Evolutionary conservation across 2,113 vertebrate species (phyloP), one percentile per base, ranked within the genome.

Genomic region (Lophura nycthemera): DNA sequence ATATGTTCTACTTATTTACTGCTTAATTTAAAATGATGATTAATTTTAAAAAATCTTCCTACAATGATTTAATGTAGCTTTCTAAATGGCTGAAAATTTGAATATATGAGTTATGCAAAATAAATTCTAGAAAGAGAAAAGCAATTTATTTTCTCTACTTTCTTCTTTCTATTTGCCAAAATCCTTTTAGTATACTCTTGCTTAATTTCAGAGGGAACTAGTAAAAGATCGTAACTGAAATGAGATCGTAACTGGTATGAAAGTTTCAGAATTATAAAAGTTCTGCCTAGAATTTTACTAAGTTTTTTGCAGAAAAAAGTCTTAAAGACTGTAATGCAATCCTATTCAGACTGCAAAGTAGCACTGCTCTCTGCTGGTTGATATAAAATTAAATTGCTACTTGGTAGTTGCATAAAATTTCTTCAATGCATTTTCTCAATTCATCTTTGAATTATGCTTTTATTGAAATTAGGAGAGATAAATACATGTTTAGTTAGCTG

Each of bases 311-410:
- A 74, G 50, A 74, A 81, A 81, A 92, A 90, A 56, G 8, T 60
- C 88, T 64, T 74, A 22, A 56, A 63, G 72, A 52, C 24, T 86
- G 8, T 43, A 67, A 74, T 43, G 25, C 59, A n/a, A 77, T 86
- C 45, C 50, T 19, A 59, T 83, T 86, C 0, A 0, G 81, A 91
- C 50, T 3, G 76, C 90, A 95, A 96, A 96, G 88, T 94, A 89
- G 86, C 76, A 96, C 90, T 95, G 95, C 95, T 95, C 96, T 96
- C 95, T 96, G 86, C 95, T 96, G 95, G 93, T 56, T 90, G 90
- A 32, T 93, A 74, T 25, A 81, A 88, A 92, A 94, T 70, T 61
- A 75, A 95, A 71, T 95, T 88, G 42, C 8, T 92, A 10, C 60
- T 88, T 91, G 50, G 21, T 54, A 74, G 38, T 71, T 90, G 34